Evolutionary conservation across 2,888 invertebrate genomes (phyloP), one percentile per base, ranked within the genome.

Genomic region (Phalera bucephala): DNA sequence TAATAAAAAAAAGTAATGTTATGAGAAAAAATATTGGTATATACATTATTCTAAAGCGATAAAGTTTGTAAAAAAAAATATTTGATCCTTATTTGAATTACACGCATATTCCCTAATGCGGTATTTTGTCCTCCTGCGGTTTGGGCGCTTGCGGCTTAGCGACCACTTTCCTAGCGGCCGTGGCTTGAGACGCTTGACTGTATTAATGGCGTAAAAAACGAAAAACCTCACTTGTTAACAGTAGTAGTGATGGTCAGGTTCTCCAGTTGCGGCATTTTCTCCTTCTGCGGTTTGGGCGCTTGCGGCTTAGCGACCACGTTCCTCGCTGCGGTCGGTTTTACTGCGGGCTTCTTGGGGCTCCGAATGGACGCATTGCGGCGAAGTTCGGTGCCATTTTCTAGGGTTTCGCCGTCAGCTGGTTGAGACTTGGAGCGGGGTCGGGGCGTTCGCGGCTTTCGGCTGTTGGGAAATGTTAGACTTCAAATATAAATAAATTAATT

Each of bases 351-450:
- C 32, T 69, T 72, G 1, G 64, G 52, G 0, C 68, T 56, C 42
- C 80, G 82, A 14, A 74, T 74, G 0, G 85, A 83, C 0, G 81
- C 83, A 44, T 80, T 75, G 1, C 84, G 63, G 0, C 80, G 69
- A 0, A 81, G 42, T n/a, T 59, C 59, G 0, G 72, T 54, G 0
- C 78, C 76, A 34, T 67, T 75, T 33, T 83, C 81, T 0, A 71
- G 48, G 0, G 83, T 80, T 2, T 84, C 85, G 53, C 72, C 77
- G 0, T 77, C 79, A 0, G 78, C 58, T 0, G 88, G 87, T 48
- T 88, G 87, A 0, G 88, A 89, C 11, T 81, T 79, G 2, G 88
- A 88, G 0, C 88, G 78, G 0, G 84, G 86, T 0, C 84, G 71
- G 0, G 73, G 72, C 0, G 45, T 60, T 22, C 73, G 70, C 1